Base-by-base conservation (phyloP, 2,888 invertebrate genomes). In the Scotopteryx bipunctaria region DNA sequence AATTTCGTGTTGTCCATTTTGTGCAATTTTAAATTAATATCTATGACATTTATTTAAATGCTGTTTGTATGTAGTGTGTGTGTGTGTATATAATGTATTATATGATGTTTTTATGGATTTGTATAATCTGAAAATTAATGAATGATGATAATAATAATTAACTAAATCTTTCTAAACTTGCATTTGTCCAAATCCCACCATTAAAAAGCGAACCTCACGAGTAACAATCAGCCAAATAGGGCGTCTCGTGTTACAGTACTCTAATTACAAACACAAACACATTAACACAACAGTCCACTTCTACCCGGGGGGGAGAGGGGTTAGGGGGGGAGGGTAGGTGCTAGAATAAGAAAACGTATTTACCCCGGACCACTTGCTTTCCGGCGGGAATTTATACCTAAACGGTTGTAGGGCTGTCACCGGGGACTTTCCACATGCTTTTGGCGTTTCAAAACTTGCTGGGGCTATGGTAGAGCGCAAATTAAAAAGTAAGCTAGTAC, bases 341-440 rank as follows among this genome's bases (percentile, higher is more conserved):
- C 47, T 63, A 66, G 76, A 75, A 78, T 82, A 80, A 82, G 81
- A 78, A 81, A 83, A 73, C 80, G 80, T 83, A 81, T 85, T 83
- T 81, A 73, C 81, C 70, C 67, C 66, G 74, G 68, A 75, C 78
- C 81, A 78, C 81, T 81, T 76, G 81, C 73, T 70, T 71, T 71
- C 67, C 71, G 71, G 65, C 64, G 74, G 79, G 76, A 81, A 81
- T 77, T 81, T 81, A 83, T 76, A 82, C 78, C 71, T 73, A 73
- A 73, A 73, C 63, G 67, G 38, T 42, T 33, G 19, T 67, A 86
- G 84, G 85, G 85, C 47, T 83, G 81, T 0, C 63, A 42, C 21
- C 8, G 1, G 6, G 6, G 3, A 2, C n/a, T n/a, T n/a, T n/a
- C n/a, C n/a, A n/a, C n/a, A n/a, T n/a, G n/a, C n/a, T n/a, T n/a